Conservation (phyloP, 2,113 vertebrate species). For the Lonchura striata region DNA sequence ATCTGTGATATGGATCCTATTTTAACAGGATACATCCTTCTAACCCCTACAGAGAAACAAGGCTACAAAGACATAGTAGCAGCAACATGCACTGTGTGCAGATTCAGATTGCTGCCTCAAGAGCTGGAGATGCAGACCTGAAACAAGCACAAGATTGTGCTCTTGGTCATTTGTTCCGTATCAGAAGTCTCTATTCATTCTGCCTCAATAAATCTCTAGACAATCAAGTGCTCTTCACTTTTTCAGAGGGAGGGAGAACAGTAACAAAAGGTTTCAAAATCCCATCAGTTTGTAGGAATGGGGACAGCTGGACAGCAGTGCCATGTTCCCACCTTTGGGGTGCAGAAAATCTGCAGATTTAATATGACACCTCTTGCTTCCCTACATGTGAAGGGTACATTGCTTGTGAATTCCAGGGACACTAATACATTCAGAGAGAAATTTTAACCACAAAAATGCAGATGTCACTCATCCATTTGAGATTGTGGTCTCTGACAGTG, state of each 20-base stretch:
- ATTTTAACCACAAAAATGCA: background rate
- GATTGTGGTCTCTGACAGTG: background rate
- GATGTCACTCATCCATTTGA: background rate
- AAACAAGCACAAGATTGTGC: background rate
- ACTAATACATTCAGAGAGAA: background rate
- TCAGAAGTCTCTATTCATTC: background rate
- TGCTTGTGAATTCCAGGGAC: background rate
- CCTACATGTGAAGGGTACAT: accelerated
- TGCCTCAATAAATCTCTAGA: background rate
- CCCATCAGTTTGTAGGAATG: background rate
- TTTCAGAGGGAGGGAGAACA: background rate
- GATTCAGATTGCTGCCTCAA: background rate
- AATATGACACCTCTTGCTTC: background rate
- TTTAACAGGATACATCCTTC: background rate
- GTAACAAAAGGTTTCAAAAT: background rate
- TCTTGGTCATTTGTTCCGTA: background rate
- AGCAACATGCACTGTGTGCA: background rate
- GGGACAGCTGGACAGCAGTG: background rate
- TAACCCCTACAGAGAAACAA: background rate
- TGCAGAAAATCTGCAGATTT: background rate
- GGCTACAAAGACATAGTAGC: background rate
- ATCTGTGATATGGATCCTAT: background rate
- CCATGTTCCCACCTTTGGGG: background rate
- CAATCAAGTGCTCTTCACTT: background rate
- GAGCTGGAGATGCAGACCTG: background rate